Evolutionary conservation across 2,888 invertebrate species (phyloP), one percentile per base, ranked within the genome.

Genomic region (Tribolium freemani): DNA sequence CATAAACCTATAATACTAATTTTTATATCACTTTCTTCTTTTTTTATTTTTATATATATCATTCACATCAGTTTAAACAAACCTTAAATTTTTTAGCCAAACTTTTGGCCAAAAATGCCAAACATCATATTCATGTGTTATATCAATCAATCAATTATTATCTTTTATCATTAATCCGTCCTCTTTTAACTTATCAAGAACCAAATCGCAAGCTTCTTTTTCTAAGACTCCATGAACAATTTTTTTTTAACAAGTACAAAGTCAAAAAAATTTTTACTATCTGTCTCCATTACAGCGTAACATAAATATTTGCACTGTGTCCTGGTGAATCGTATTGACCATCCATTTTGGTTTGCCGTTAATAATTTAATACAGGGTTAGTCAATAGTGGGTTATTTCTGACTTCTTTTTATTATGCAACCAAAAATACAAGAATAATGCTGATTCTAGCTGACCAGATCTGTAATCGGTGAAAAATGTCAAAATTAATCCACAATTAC

Each of bases 61-160:
- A n/a, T n/a, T n/a, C n/a, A n/a, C n/a, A n/a, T n/a, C n/a, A n/a
- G 21, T 21, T 21, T 21, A 21, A 21, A 21, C 21, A 21, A 21
- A 58, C 45, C 9, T 64, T 63, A 13, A 63, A 26, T 51, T 64
- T 64, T 64, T 64, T 64, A 53, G 64, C 50, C 13, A 54, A 64
- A 11, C 30, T 13, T 64, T 54, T 64, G 5, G 50, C 64, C 31
- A 64, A 30, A 51, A n/a, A n/a, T 64, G 64, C 64, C 64, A 64
- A 8, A 64, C 64, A 51, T 64, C 53, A 53, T 26, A 64, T 31
- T 64, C 53, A 30, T 63, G 63, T 10, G 13, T 10, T 20, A 63
- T 63, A 21, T 63, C 11, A n/a, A n/a, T 9, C 9, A 50, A 63
- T 56, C 4, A 63, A 16, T 63, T 53, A n/a, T n/a, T n/a, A n/a